A percentile compares a stretch with the other conserved stretches of the same genome.
Evolutionary conservation across 2,797 vertebrate genomes (phyloP).

Genomic region (Taenioides sp.): DNA sequence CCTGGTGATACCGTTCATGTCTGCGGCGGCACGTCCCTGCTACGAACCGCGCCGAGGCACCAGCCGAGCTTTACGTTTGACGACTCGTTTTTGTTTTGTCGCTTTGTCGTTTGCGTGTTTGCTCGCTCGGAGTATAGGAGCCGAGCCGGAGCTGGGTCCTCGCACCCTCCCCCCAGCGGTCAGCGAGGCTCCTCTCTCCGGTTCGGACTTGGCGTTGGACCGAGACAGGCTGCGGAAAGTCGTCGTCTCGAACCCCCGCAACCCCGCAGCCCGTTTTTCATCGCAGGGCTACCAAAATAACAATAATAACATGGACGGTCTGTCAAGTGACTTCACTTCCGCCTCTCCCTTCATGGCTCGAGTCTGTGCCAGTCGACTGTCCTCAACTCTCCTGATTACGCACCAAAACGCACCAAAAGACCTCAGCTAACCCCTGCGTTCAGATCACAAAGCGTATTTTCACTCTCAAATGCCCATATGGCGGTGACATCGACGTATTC

Average conservation of each 20-base stretch:
- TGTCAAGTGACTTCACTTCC: conserved; percentile 85
- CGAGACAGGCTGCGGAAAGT: conserved; percentile 56
- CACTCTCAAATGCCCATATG: conserved; percentile 16
- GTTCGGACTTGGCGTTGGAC: conserved; percentile 53
- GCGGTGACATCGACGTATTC: conserved; percentile 40
- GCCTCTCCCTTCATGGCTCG: conserved; percentile 77
- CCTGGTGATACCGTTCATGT: conserved; percentile 86
- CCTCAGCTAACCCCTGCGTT: neutral
- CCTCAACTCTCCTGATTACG: conserved; percentile 10
- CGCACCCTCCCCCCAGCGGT: conserved; percentile 64
- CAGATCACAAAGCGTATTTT: neutral
- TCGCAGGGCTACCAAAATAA: conserved; percentile 81
- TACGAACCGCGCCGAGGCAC: conserved; percentile 50
- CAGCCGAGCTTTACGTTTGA: conserved; percentile 51
- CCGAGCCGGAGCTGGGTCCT: conserved; percentile 65
- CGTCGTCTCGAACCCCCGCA: conserved; percentile 64
- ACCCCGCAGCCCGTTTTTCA: conserved; percentile 74
- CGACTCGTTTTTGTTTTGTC: conserved; percentile 67
- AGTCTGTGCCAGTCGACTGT: conserved; percentile 54
- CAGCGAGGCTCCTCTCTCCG: conserved; percentile 67
- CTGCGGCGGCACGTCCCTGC: conserved; percentile 69
- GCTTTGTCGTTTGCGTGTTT: conserved; percentile 26
- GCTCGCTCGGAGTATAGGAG: conserved; percentile 51
- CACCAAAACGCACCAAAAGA: conserved; percentile 3
- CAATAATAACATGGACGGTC: conserved; percentile 88